Base-by-base conservation (phyloP, 2,797 vertebrate genomes). In the Phrynocephalus guinanensis region DNA sequence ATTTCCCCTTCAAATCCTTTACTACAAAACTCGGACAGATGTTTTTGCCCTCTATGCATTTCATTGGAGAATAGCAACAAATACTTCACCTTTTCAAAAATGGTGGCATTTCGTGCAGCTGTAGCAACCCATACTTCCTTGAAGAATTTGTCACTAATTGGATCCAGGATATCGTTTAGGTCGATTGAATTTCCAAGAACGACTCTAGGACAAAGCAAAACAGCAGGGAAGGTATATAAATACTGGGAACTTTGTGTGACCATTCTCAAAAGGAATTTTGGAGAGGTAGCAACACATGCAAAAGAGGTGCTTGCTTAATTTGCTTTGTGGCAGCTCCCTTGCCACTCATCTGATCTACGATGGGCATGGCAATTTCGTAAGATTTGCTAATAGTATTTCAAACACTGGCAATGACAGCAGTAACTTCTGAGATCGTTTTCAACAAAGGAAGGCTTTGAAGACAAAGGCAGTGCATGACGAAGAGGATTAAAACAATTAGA, bases 61-160 rank as follows among this genome's bases (percentile, higher is more conserved):
- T 88, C 52, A 52, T 2, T 84, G 85, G 71, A 24, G 44, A 0
- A 9, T 16, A n/a, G 13, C 50, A 0, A 0, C 0, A 52, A 28
- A 15, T 79, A 83, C 16, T 90, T 96, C 79, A 99, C 99, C 97
- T 97, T 98, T 91, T 99, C 98, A 83, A 98, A 99, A 95, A 99
- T 98, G 85, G 97, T 97, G 94, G 98, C 98, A 60, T 99, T 99
- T 67, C 98, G 97, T 71, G 98, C 97, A 11, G 97, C 96, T 0
- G 98, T 99, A 76, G 98, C 87, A 96, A 99, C 96, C 99, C 99
- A 99, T 71, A 99, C 96, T 86, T 99, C 98, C 94, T 99, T 99
- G 94, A 99, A 99, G 97, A 99, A 99, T 16, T 96, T 98, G 91
- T 99, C 98, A 70, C 98, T 98, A 93, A 99, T 88, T 0, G 99